phyloP scores from a whole-genome alignment of 2,797 vertebrate genomes.

The Setipinna tenuifilis region DNA sequence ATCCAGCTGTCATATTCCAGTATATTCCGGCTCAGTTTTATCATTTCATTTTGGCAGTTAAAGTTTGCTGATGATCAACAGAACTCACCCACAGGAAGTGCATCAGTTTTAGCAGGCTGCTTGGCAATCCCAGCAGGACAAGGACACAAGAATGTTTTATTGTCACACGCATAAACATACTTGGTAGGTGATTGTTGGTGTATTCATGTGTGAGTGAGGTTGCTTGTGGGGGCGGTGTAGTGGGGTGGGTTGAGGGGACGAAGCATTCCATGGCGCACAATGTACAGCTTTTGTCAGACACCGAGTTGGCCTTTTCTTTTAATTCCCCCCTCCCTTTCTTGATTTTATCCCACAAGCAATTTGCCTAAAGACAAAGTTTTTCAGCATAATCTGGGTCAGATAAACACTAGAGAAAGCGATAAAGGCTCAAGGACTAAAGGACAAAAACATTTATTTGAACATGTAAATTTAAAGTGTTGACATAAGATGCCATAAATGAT shows the following conservation, averaged over 20 bases:
- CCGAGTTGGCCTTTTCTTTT: background rate
- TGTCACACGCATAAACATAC: too few species aligned
- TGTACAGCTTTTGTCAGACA: background rate
- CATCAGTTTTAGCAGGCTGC: background rate
- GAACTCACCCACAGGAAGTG: background rate
- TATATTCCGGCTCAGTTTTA: background rate
- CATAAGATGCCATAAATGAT: background rate
- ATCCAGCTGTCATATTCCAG: background rate
- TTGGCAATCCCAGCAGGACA: background rate
- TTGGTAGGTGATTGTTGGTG: too few species aligned
- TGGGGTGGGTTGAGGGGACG: too few species aligned
- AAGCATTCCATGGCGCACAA: background rate
- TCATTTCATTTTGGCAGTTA: background rate
- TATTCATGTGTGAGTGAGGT: too few species aligned
- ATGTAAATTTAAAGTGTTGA: background rate
- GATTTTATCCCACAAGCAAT: background rate
- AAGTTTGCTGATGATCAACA: background rate
- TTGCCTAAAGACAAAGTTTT: background rate
- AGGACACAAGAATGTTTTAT: too few species aligned
- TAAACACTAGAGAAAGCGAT: background rate
- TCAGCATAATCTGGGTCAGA: background rate
- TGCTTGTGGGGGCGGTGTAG: too few species aligned
- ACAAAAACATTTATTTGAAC: background rate
- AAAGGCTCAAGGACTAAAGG: background rate
- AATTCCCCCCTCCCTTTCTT: background rate